Conservation (phyloP, 1,140 invertebrate species). For the Oryzaephilus surinamensis region DNA sequence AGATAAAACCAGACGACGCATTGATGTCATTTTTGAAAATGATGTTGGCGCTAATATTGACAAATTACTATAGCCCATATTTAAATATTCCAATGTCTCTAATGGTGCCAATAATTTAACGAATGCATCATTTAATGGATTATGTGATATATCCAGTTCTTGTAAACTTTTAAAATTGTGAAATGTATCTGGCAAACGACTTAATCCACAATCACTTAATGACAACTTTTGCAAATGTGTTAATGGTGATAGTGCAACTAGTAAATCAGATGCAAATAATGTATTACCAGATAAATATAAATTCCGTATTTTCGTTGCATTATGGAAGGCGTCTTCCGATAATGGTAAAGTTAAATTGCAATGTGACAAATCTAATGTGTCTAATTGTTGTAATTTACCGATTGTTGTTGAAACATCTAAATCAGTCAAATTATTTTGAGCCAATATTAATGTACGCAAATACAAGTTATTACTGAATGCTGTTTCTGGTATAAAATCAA, state of each 20-base stretch:
- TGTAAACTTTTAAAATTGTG: conserved; percentile 51
- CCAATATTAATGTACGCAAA: conserved; percentile 50
- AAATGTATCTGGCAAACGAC: conserved; percentile 52
- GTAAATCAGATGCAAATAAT: conserved; percentile 52
- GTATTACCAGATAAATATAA: conserved; percentile 57
- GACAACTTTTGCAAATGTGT: conserved; percentile 54
- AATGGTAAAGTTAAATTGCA: conserved; percentile 55
- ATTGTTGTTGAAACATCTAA: conserved; percentile 53
- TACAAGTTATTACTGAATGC: conserved; percentile 55
- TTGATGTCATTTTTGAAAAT: conserved; percentile 57
- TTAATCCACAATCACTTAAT: conserved; percentile 53
- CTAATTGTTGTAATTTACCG: conserved; percentile 53
- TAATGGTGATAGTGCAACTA: conserved; percentile 53
- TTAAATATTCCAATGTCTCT: conserved; percentile 53
- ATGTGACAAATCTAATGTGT: conserved; percentile 57
- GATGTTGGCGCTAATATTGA: conserved; percentile 53
- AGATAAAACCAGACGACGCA: conserved; percentile 54
- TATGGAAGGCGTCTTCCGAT: conserved; percentile 56
- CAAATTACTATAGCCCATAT: conserved; percentile 63
- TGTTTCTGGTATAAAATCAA: conserved; percentile 51
- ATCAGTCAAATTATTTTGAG: conserved; percentile 53
- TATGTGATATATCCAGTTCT: conserved; percentile 57
- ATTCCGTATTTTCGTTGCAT: conserved; percentile 53
- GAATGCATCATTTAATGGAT: conserved; percentile 57
- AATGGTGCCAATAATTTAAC: conserved; percentile 54